phyloP scores from a whole-genome alignment of 1,140 invertebrate species.

The Propsilocerus akamusi region DNA sequence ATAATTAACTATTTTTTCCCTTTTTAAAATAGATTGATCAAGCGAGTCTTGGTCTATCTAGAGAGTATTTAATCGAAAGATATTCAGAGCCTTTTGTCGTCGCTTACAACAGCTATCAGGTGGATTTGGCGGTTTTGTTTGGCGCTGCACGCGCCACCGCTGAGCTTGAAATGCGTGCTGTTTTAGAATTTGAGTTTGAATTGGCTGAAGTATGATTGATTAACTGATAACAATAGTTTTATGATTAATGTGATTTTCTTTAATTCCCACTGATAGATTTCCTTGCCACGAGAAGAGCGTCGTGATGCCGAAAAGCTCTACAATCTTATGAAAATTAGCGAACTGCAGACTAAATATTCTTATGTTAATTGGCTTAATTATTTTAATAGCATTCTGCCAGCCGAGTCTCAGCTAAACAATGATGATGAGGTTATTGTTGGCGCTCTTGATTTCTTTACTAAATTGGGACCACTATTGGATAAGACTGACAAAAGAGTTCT shows the following conservation, averaged over 20 bases:
- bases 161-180: not conserved
- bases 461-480: slow-evolving; percentile 30
- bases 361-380: slow-evolving; percentile 36
- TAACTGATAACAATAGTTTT: not conserved
- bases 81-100: not conserved
- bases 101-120: not conserved
- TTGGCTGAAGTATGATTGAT: not conserved
- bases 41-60: not conserved
- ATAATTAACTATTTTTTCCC: not conserved
- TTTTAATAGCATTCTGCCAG: slow-evolving; percentile 33
- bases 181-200: not conserved
- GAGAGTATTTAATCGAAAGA: not conserved
- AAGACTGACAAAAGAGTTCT: slow-evolving; percentile 30
- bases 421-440: slow-evolving; percentile 36
- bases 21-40: not conserved
- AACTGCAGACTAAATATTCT: slow-evolving; percentile 38
- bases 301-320: slow-evolving; percentile 59
- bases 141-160: not conserved
- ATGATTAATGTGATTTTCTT: not conserved
- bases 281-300: slow-evolving; percentile 52
- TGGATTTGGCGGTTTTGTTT: not conserved
- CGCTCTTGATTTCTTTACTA: slow-evolving; percentile 35
- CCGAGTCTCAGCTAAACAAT: slow-evolving; percentile 14
- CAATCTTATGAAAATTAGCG: slow-evolving; percentile 50
- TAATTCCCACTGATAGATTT: slow-evolving; percentile 30